Base-by-base conservation (phyloP, 2,888 invertebrate genomes). In the Caenorhabditis sp. region DNA sequence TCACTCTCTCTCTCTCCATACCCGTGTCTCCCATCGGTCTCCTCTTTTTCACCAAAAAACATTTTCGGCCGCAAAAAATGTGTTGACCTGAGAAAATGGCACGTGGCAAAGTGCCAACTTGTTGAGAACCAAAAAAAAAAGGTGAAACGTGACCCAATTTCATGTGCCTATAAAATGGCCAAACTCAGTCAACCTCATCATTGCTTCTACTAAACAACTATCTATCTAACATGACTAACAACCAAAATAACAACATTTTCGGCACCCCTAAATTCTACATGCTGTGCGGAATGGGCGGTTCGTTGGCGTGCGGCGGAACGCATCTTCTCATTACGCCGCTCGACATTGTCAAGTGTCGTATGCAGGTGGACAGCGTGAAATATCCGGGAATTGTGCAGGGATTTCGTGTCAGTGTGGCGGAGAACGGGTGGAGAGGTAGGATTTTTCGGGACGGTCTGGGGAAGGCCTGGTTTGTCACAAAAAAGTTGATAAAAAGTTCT, bases 261-360 rank as follows among this genome's bases (percentile, higher is more conserved):
- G 97, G 94, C 36, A 95, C 95, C 0, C 88, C 91, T 73, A 92
- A 94, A 86, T 97, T 94, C 89, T 96, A 93, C 89, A 91, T 92
- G 31, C 91, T 95, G 51, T 97, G 97, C 90, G 96, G 95, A 54
- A 90, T 96, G 83, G 96, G 96, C 71, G 97, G 94, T 66, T 91
- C 93, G 60, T 84, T 92, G 27, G 93, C 93, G 23, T 94, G 94
- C 88, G 94, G 94, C 5, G 89, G 91, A 71, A 94, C 94, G 12
- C 94, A 94, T 88, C 92, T 93, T 14, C 91, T 92, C 79, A 91
- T 96, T 60, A 95, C 95, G 23, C 97, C 97, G 1, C 91, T 97
- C 79, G 97, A 97, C 91, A 91, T 95, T 89, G 94, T 95, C 57
- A 95, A 95, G 90, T 95, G 95, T 89, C 92, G 95, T 77, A 92